These are phyloP conservation scores for Acanthosoma haemorrhoidale DNA, from an alignment of 2,888 invertebrate species.

Conservation along the genomic window DNA sequence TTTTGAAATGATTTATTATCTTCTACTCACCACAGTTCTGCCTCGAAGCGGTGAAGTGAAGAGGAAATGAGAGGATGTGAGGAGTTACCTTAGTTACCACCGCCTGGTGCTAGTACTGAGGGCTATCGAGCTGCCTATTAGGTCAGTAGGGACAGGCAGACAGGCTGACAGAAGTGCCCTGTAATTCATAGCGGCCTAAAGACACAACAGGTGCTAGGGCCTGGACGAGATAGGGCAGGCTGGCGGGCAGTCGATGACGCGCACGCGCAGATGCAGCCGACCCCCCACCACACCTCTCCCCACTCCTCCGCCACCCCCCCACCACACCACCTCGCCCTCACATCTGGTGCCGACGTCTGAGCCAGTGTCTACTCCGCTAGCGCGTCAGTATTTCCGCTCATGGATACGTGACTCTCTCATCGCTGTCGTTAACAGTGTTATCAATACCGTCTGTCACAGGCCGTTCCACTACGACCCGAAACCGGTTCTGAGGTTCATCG, in stretches of 20 bases:
- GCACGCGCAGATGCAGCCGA: background rate
- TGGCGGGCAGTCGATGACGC: background rate
- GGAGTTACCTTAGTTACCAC: too few species aligned
- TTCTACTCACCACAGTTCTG: too few species aligned
- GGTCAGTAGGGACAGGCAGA: background rate
- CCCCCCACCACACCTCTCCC: background rate
- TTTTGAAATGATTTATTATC: too few species aligned
- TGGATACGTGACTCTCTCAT: conserved; percentile 6
- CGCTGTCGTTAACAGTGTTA: background rate
- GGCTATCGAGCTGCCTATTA: too few species aligned
- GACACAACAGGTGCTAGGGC: conserved; percentile 5
- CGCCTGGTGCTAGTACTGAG: too few species aligned
- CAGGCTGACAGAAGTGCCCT: background rate
- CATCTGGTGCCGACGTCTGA: background rate
- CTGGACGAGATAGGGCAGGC: background rate
- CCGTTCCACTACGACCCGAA: too few species aligned
- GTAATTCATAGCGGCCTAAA: background rate
- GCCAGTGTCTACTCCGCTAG: background rate
- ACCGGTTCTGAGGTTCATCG: too few species aligned
- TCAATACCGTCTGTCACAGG: background rate
- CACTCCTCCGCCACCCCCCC: background rate
- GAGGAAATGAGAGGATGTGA: too few species aligned
- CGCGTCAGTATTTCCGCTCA: background rate
- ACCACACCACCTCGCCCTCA: conserved; percentile 7
- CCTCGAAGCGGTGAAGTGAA: too few species aligned